Conservation (phyloP, 2,888 invertebrate species). For the Spisula subtruncata region DNA sequence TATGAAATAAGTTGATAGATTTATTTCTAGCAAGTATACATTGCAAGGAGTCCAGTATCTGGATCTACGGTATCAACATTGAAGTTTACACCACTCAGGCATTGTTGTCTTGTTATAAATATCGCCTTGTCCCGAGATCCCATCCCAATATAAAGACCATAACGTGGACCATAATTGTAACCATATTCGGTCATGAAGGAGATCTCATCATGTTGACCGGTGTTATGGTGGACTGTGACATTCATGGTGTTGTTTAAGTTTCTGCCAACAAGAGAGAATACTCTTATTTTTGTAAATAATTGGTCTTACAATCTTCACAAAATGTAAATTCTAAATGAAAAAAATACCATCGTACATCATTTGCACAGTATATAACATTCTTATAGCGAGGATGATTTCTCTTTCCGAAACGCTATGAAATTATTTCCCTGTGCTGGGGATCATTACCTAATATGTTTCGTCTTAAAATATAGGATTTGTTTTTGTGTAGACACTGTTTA, state of each 20-base stretch:
- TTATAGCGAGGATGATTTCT: too few relatives aligned
- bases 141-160: slow-evolving; percentile 22
- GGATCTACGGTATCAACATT: slow-evolving; percentile 20
- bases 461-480: too few relatives aligned
- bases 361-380: too few relatives aligned
- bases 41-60: neutral
- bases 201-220: neutral
- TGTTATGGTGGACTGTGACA: neutral
- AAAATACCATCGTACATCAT: too few relatives aligned
- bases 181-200: neutral
- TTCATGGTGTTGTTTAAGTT: neutral
- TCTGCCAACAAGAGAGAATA: neutral
- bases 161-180: slow-evolving; percentile 13
- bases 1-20: too few relatives aligned
- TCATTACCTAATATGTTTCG: too few relatives aligned
- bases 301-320: too few relatives aligned
- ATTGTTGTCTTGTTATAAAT: slow-evolving; percentile 30
- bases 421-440: too few relatives aligned
- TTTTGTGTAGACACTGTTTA: too few relatives aligned
- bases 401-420: too few relatives aligned
- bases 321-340: too few relatives aligned
- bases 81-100: slow-evolving; percentile 20
- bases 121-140: slow-evolving; percentile 19
- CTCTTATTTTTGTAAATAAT: too few relatives aligned
- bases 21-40: neutral